A percentile compares a stretch with the other conserved stretches of the same genome.
Evolutionary conservation across 2,888 invertebrate species (phyloP).

Genomic region (Apotomis turbidana): DNA sequence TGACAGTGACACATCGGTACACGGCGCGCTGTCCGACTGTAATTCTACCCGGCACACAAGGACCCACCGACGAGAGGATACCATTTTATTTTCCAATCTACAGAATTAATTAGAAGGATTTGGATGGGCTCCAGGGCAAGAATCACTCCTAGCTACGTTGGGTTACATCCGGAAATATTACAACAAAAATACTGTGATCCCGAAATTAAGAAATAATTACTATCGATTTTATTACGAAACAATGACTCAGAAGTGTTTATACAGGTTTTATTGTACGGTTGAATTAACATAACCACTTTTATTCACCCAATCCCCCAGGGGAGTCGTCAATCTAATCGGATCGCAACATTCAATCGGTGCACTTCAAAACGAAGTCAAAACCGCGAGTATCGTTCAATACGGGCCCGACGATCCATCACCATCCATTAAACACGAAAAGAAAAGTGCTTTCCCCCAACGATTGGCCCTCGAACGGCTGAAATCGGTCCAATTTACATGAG

Average conservation of each 20-base stretch:
- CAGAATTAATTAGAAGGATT: constrained; percentile 64
- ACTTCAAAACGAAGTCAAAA: constrained; percentile 78
- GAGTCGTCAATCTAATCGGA: constrained; percentile 53
- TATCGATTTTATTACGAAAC: background rate
- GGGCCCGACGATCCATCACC: constrained; percentile 81
- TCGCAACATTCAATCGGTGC: constrained; percentile 68
- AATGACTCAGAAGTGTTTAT: background rate
- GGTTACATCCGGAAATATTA: background rate
- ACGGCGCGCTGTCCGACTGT: constrained; percentile 78
- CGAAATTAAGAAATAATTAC: background rate
- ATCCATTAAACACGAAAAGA: constrained; percentile 84
- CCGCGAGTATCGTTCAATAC: constrained; percentile 77
- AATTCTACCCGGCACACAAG: constrained; percentile 73
- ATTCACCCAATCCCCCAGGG: constrained; percentile 30
- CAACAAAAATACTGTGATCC: background rate
- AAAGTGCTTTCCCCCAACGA: constrained; percentile 82
- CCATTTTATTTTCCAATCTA: constrained; percentile 70
- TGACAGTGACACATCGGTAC: constrained; percentile 85
- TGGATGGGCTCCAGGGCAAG: constrained; percentile 41
- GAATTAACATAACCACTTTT: constrained; percentile 21
- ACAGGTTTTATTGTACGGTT: background rate
- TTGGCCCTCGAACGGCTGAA: constrained; percentile 71
- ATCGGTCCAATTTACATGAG: constrained; percentile 84
- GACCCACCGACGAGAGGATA: constrained; percentile 53
- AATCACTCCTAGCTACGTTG: constrained; percentile 6